These are phyloP conservation scores for Solea solea DNA, from an alignment of 2,113 vertebrate genomes.

Conservation along the genomic window DNA sequence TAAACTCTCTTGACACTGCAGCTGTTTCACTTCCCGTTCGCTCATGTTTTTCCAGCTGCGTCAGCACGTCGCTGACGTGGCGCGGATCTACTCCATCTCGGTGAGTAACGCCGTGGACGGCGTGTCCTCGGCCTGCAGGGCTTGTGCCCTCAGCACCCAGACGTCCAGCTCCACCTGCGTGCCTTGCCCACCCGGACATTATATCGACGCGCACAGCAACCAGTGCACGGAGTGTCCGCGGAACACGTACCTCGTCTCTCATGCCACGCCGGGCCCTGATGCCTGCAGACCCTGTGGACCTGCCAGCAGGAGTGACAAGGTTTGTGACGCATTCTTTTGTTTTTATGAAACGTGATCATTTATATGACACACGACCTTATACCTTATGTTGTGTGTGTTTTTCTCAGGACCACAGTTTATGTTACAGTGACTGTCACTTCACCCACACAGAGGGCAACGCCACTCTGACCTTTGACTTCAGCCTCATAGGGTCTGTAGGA, in stretches of 20 bases:
- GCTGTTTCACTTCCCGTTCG: no score
- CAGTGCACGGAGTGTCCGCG: constrained; percentile 89
- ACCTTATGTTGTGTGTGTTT: background rate
- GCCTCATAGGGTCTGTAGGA: constrained; percentile 84
- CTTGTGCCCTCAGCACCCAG: constrained; percentile 88
- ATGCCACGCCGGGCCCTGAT: constrained; percentile 85
- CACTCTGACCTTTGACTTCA: constrained; percentile 89
- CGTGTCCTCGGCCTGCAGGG: constrained; percentile 87
- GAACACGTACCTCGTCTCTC: constrained; percentile 88
- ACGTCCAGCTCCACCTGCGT: constrained; percentile 88
- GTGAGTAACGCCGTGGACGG: constrained; percentile 91
- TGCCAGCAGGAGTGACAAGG: constrained; percentile 89
- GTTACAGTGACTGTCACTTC: constrained; percentile 93
- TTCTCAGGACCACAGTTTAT: constrained; percentile 89
- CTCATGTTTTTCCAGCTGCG: constrained; percentile 79
- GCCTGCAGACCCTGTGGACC: constrained; percentile 92
- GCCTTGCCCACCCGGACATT: constrained; percentile 92
- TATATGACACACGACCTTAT: no score
- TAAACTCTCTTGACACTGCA: no score
- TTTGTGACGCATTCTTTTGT: background rate
- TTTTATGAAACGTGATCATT: constrained; percentile 62
- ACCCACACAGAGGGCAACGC: constrained; percentile 84
- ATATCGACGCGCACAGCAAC: constrained; percentile 88
- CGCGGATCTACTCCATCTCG: constrained; percentile 91
- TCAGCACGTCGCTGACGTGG: constrained; percentile 87